These are phyloP conservation scores for Corydoras maculifer DNA, from an alignment of 2,113 vertebrate species.

Conservation along the genomic window DNA sequence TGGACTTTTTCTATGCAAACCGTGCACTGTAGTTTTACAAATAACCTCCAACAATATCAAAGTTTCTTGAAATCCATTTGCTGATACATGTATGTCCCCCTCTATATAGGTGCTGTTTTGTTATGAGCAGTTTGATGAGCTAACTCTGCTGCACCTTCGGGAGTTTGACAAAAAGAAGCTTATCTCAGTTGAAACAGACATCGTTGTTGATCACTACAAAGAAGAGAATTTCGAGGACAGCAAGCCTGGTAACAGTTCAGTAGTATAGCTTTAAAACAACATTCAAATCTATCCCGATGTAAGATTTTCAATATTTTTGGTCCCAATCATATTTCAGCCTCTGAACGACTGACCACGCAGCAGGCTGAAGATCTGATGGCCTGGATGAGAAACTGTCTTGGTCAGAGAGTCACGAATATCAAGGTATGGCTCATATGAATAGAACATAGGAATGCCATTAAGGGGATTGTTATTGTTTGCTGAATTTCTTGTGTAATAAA, in stretches of 20 bases:
- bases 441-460: not conserved
- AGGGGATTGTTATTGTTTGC: not conserved
- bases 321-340: conserved; percentile 15
- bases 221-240: conserved; percentile 86
- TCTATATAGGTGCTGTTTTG: conserved; percentile 86
- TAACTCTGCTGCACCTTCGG: conserved; percentile 86
- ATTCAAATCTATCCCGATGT: not conserved
- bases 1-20: no score
- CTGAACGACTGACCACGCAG: conserved; percentile 73
- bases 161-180: conserved; percentile 95
- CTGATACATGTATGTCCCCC: not conserved
- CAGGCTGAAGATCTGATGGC: conserved; percentile 82
- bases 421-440: conserved; percentile 65
- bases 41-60: no score
- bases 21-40: no score
- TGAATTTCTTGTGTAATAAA: not conserved
- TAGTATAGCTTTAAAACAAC: not conserved
- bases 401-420: conserved; percentile 74
- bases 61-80: no score
- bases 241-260: conserved; percentile 63
- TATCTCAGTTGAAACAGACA: conserved; percentile 93
- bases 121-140: conserved; percentile 95
- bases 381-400: conserved; percentile 89
- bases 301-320: not conserved
- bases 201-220: conserved; percentile 94